Base-by-base conservation (phyloP, 2,888 invertebrate genomes). In the Gibbula magus region DNA sequence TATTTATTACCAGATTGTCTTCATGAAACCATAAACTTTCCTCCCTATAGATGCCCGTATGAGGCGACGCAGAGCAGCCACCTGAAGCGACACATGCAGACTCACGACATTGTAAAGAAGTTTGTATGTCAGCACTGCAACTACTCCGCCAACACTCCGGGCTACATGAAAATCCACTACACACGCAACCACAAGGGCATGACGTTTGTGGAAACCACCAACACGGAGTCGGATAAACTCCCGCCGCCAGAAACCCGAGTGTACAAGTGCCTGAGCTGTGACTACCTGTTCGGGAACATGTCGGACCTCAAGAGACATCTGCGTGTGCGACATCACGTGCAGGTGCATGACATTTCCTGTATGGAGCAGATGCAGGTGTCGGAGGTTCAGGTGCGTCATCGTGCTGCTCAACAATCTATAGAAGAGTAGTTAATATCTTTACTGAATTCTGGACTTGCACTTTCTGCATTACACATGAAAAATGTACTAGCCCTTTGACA, bases 151-250 rank as follows among this genome's bases (percentile, higher is more conserved):
- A 92, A 92, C 83, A 92, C 92, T 0, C 79, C 90, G 4, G 91
- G 91, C 39, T 91, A 90, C 81, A 89, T 93, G 85, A 92, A 91
- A 83, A 90, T 92, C 45, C 93, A 93, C 83, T 91, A 92, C 84
- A 88, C 91, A 2, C 88, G 90, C 75, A 82, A 83, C 70, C 92
- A 92, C 61, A 86, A 82, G 79, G 87, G 84, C 66, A 75, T 84
- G 75, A 73, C 78, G 5, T 54, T 56, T 7, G 45, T 52, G 10
- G 81, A 81, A 35, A 77, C 67, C 4, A 67, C 78, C 4, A 52
- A 51, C 7, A 45, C 52, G 16, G 81, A 81, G 53, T 75, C 74
- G 4, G 79, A 79, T 16, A 16, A 66, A 39, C 29, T 51, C 1
- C 35, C 78, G 1, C 70, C 74, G 32, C 61, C 78, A 18, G 82